phyloP scores from a whole-genome alignment of 2,888 invertebrate genomes.

The Mesochorus sp. region DNA sequence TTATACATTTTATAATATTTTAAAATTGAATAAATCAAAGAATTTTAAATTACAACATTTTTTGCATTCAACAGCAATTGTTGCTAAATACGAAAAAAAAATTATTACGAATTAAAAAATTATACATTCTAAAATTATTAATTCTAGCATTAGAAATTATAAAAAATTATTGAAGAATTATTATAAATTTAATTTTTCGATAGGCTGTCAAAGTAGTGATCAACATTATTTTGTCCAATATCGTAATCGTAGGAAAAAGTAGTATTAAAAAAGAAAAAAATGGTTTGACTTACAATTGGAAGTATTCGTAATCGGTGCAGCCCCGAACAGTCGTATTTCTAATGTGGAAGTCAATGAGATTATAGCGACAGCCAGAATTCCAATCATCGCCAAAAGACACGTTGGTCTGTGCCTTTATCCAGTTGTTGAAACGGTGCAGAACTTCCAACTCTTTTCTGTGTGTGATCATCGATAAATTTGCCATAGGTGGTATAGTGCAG shows the following conservation, averaged over 20 bases:
- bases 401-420: constrained; percentile 62
- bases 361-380: constrained; percentile 44
- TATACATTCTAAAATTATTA: no score
- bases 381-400: neutral
- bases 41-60: neutral
- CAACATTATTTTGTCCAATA: no score
- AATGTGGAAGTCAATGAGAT: constrained; percentile 67
- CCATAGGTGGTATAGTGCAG: constrained; percentile 74
- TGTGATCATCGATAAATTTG: constrained; percentile 65
- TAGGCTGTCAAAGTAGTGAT: no score
- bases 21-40: neutral
- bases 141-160: no score
- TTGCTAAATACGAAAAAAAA: neutral
- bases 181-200: no score
- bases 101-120: neutral
- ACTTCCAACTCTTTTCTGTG: constrained; percentile 56
- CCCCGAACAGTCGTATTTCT: constrained; percentile 58
- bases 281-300: constrained; percentile 72
- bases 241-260: no score
- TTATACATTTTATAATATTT: no score
- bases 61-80: neutral
- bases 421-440: constrained; percentile 68
- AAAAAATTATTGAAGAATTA: no score
- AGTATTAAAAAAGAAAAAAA: no score
- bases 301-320: constrained; percentile 66